Evolutionary conservation across 2,113 vertebrate species (phyloP), one percentile per base, ranked within the genome.

Genomic region (Muscicapa adusta): DNA sequence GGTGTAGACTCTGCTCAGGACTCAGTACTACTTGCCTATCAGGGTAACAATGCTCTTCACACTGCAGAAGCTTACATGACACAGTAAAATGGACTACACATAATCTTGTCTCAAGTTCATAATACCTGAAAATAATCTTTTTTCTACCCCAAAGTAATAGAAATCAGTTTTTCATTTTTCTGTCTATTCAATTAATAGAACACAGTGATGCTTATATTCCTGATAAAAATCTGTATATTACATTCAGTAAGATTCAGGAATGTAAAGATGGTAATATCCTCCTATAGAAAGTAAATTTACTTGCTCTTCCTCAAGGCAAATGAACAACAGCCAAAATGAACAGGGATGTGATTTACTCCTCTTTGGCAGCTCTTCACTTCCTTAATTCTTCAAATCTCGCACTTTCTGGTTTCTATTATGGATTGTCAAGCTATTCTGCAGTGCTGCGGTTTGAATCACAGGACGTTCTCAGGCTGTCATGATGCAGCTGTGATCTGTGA

Each of bases 241-340:
- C 29, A 76, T 76, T 62, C 67, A 88, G 54, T 66, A 91, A 90
- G 53, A 85, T 62, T 92, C 63, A 84, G 75, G 91, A 90, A 93
- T 53, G 75, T 71, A 66, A 93, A 86, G 67, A 74, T 47, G 38
- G 38, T 14, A 63, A 60, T 84, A 66, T 23, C 34, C 33, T 91
- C 43, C 60, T 56, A 28, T 40, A 40, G 60, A 91, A 18, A 77
- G 33, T 51, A 93, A 72, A 85, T 80, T 88, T 80, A 76, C 42
- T 76, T 80, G 54, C 12, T 92, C 20, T 63, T 94, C 88, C 92
- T 91, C 45, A 42, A 91, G 90, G 92, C 93, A 94, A 93, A 90
- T 91, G 82, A 93, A 54, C 66, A 62, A 85, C 54, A 70, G 90
- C 88, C 95, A 95, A 66, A 85, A 88, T 34, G 67, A 91, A 79